These are phyloP conservation scores for Eriocheir sinensis DNA, from an alignment of 1,140 invertebrate genomes.

Conservation along the genomic window DNA sequence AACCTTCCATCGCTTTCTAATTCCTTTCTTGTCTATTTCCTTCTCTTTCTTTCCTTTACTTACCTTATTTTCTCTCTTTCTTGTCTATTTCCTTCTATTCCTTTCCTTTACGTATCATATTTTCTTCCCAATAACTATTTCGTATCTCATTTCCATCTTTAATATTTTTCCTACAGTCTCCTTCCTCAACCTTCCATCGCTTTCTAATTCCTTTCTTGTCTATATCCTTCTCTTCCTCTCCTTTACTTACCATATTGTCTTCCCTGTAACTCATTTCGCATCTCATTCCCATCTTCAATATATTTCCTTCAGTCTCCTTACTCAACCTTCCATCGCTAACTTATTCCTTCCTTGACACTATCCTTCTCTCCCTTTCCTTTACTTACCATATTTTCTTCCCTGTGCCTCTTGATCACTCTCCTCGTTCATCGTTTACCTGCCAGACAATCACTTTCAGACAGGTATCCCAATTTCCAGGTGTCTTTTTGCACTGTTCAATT, in stretches of 20 bases:
- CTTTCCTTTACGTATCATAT: not conserved
- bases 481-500: too few species aligned
- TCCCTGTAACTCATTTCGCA: not conserved
- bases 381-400: not conserved
- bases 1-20: not conserved
- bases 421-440: too few species aligned
- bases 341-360: not conserved
- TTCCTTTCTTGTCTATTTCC: not conserved
- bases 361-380: conserved; percentile 5
- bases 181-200: not conserved
- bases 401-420: conserved; percentile 15
- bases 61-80: not conserved
- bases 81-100: not conserved
- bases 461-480: too few species aligned
- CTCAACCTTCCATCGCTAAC: too few species aligned
- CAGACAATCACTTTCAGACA: too few species aligned
- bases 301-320: conserved; percentile 1
- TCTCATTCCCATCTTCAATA: too few species aligned
- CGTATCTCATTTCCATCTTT: not conserved
- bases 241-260: not conserved
- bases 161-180: not conserved
- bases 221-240: too few species aligned
- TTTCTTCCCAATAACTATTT: not conserved
- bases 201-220: not conserved
- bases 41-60: not conserved